Percentiles rank a stretch among this genome's conserved stretches.
Evolutionary conservation across 2,888 invertebrate species (phyloP).

Genomic region (Microctonus hyperodae): DNA sequence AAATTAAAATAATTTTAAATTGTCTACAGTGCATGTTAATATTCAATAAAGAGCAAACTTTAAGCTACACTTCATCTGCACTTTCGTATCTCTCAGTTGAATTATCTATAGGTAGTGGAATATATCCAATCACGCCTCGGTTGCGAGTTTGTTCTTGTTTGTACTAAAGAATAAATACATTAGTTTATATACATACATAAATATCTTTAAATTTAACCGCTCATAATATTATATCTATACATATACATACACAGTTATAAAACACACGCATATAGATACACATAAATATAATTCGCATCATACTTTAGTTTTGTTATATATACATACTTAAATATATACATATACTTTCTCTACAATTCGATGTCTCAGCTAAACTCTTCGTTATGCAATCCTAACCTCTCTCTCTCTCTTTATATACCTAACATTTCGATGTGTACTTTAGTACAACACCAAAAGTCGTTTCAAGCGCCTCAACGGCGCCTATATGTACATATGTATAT

Average conservation of each 20-base stretch:
- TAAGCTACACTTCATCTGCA: not conserved
- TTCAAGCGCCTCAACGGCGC: constrained; percentile 5
- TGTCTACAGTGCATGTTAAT: not conserved
- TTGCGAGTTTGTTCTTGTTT: not conserved
- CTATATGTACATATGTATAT: not conserved
- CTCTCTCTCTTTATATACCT: too few relatives aligned
- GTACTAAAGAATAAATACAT: not conserved
- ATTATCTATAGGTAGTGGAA: too few relatives aligned
- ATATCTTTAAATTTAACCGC: not conserved
- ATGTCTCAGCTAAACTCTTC: not conserved
- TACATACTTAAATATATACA: too few relatives aligned
- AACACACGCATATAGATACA: not conserved
- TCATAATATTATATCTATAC: not conserved
- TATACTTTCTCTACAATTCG: constrained; percentile 5
- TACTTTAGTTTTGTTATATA: not conserved
- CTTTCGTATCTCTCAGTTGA: too few relatives aligned
- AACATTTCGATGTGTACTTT: not conserved
- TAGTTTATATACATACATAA: not conserved
- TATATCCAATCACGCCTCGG: constrained; percentile 1
- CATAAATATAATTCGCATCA: not conserved
- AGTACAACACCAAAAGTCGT: not conserved
- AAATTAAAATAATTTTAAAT: not conserved
- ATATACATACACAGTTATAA: not conserved
- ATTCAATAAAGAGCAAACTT: not conserved
- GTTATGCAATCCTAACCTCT: constrained; percentile 4